Evolutionary conservation across 2,113 vertebrate species (phyloP), one percentile per base, ranked within the genome.

Genomic region (Oenanthe oenanthe): DNA sequence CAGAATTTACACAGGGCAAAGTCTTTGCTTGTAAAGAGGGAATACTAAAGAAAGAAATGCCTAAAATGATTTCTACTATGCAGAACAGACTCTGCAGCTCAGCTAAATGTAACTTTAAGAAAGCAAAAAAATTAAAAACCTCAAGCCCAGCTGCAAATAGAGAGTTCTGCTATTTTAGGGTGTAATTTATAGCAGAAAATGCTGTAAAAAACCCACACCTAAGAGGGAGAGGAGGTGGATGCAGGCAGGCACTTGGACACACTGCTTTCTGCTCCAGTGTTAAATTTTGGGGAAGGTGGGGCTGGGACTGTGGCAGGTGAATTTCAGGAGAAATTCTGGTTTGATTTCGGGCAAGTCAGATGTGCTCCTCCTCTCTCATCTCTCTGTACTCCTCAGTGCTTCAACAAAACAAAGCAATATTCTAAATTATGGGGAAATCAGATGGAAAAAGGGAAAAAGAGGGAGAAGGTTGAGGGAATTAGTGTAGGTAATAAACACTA

Each of bases 351-450:
- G 40, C 9, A 50, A 19, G 14, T 70, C 29, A 18, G 25, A 32
- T 1, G 7, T 13, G 20, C 19, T 65, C 0, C 0, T 21, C 42
- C n/a, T 26, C 9, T 26, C 36, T 71, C 32, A 28, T 12, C 24
- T 67, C 66, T 53, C 45, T 54, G 47, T 20, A 5, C 56, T 56
- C 60, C 61, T 34, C 25, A 8, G 17, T 0, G 17, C 72, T 84
- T 86, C 29, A 47, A 77, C 17, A 83, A 86, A 84, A 47, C 22
- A 15, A 11, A 83, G 53, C 2, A 1, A 31, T 14, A 40, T 4
- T 32, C 10, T 26, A 40, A 70, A 61, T 28, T 32, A 51, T 7
- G 9, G 5, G 56, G 51, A 94, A 84, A 91, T 70, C 58, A 70
- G 38, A 7, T 6, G 20, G 74, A 31, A 68, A 43, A 62, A 47